Evolutionary conservation across 2,888 invertebrate species (phyloP).

Genomic region (Carterocephalus palaemon): DNA sequence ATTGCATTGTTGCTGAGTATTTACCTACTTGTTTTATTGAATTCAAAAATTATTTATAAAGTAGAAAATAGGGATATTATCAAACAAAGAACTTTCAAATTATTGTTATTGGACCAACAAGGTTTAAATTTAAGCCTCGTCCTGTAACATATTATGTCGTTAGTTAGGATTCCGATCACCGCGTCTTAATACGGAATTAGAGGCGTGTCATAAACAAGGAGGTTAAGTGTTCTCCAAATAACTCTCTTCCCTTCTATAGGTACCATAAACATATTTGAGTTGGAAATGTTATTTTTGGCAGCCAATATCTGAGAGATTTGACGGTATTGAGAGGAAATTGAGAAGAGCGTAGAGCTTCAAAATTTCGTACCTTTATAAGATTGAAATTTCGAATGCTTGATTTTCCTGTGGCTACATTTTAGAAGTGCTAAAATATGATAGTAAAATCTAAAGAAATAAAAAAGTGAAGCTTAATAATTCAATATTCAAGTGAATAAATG

Average conservation of each 20-base stretch:
- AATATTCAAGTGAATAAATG: too few species aligned
- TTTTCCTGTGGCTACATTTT: background rate
- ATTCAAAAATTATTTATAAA: too few species aligned
- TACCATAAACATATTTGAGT: constrained; percentile 39
- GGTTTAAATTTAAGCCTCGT: constrained; percentile 8
- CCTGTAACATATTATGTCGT: constrained; percentile 22
- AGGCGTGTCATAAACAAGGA: constrained; percentile 57
- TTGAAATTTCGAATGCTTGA: too few species aligned
- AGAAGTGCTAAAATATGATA: too few species aligned
- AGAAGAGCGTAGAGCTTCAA: constrained; percentile 24
- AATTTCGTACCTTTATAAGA: background rate
- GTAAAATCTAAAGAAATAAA: too few species aligned
- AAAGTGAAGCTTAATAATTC: too few species aligned
- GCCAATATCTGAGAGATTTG: constrained; percentile 37
- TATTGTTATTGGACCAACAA: constrained; percentile 8
- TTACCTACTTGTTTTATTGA: too few species aligned
- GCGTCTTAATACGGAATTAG: constrained; percentile 49
- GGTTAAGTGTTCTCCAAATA: constrained; percentile 60
- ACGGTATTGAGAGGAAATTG: constrained; percentile 34
- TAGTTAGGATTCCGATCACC: constrained; percentile 33
- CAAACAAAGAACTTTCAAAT: too few species aligned
- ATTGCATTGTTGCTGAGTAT: too few species aligned
- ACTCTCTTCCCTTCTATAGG: constrained; percentile 45
- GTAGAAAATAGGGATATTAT: too few species aligned
- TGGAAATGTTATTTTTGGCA: constrained; percentile 42